Base-by-base conservation (phyloP, 1,140 invertebrate genomes). In the Pogonognathellus flavescens region DNA sequence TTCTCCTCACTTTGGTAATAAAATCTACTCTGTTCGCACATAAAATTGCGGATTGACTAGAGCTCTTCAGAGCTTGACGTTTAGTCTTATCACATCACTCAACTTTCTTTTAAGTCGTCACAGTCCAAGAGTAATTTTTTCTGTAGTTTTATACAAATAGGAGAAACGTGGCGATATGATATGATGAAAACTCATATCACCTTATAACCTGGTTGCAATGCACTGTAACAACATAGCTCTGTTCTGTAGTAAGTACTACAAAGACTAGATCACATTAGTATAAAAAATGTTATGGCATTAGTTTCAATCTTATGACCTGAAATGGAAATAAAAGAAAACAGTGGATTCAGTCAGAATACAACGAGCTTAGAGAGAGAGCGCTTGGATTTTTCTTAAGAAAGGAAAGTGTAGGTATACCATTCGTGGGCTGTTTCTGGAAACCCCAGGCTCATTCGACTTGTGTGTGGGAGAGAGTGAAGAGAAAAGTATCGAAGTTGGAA, bases 281-380 rank as follows among this genome's bases (percentile, higher is more conserved):
- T 66, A 66, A 10, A 25, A 66, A 66, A 66, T 66, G 20, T 66
- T 66, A 66, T 66, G 22, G 62, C 62, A 66, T 66, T 66, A 66
- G 62, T 25, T 66, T 22, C 20, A 66, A 66, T 66, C 62, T 66
- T 66, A 66, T 66, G 62, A 66, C 62, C 62, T 66, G 62, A 66
- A 66, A 66, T 7, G 62, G 25, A 66, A 66, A 66, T 66, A 66
- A 66, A 66, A 66, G 62, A 66, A 66, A 66, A 66, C 62, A 60
- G 16, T 25, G 25, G 62, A 66, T 18, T 25, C 62, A 14, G 60
- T 55, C 53, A 55, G 16, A 55, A 55, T 16, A 16, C 31, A 41
- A 41, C 31, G 2, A 11, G 13, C 60, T 66, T 20, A n/a, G 22
- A 2, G 22, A 66, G 62, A 41, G 41, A 18, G 41, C 50, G 18